These are phyloP conservation scores for Myopa testacea DNA, from an alignment of 2,888 invertebrate species.

Conservation along the genomic window DNA sequence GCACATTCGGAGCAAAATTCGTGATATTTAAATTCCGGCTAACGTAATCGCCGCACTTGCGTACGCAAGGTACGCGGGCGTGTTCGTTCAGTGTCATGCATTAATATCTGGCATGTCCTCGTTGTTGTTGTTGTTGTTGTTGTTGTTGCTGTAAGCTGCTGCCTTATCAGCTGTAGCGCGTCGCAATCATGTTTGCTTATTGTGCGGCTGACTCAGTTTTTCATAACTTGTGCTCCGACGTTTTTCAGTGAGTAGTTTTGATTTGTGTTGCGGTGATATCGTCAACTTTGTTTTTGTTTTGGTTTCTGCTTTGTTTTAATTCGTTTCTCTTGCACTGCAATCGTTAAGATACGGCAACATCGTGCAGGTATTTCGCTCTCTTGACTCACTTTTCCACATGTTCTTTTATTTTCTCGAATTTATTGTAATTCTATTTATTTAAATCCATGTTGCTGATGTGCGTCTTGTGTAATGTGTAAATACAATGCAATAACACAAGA, in stretches of 20 bases:
- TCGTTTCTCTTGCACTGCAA: not conserved
- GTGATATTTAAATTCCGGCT: constrained; percentile 31
- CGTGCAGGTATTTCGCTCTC: constrained; percentile 32
- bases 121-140: constrained; percentile 21
- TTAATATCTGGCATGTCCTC: constrained; percentile 25
- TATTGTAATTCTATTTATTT: constrained; percentile 31
- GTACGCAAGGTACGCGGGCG: constrained; percentile 25
- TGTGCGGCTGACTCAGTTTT: constrained; percentile 16
- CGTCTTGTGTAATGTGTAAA: constrained; percentile 27
- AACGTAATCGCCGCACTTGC: constrained; percentile 31
- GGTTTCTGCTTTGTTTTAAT: not conserved
- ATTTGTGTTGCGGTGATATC: constrained; percentile 38
- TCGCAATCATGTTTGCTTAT: constrained; percentile 41
- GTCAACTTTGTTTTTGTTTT: constrained; percentile 13
- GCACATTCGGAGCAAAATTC: constrained; percentile 25
- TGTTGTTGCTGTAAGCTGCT: constrained; percentile 3
- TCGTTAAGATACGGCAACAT: not conserved
- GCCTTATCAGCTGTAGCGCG: constrained; percentile 44
- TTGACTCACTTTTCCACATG: not conserved
- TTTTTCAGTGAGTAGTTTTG: constrained; percentile 29
- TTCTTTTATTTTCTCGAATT: not conserved
- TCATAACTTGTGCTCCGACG: not conserved
- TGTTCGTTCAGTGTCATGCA: constrained; percentile 25
- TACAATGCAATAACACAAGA: constrained; percentile 9
- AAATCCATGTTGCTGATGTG: constrained; percentile 24